Evolutionary conservation across 2,888 invertebrate species (phyloP), one percentile per base, ranked within the genome.

Genomic region (Arge pagana): DNA sequence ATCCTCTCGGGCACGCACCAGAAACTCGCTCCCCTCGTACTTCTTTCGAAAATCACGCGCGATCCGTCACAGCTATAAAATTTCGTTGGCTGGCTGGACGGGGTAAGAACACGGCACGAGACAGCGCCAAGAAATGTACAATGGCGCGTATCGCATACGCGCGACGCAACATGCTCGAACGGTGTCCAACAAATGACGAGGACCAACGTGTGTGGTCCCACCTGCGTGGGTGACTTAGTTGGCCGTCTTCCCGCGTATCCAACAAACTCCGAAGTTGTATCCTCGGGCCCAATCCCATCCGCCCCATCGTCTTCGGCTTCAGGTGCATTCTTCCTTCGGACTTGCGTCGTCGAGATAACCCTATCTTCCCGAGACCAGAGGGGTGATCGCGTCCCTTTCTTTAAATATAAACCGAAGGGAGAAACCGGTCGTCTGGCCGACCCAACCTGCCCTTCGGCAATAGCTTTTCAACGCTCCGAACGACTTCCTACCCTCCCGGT

Each of bases 201-300:
- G 66, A 66, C 66, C 72, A 56, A 69, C 70, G 72, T 72, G 75
- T 74, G 75, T 74, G 74, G 75, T 70, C 72, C 66, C 66, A 67
- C 67, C 65, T 66, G 71, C 71, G 74, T 69, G 71, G 70, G 73
- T 65, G 74, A 65, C 60, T 64, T 58, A 56, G 33, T 31, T 45
- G 13, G 30, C 19, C 30, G 42, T n/a, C 23, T 15, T 42, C 24
- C 23, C 28, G n/a, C n/a, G n/a, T n/a, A n/a, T n/a, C n/a, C n/a
- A n/a, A n/a, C n/a, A n/a, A n/a, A n/a, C n/a, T n/a, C n/a, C n/a
- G n/a, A n/a, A n/a, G n/a, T n/a, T n/a, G n/a, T n/a, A n/a, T n/a
- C n/a, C n/a, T n/a, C n/a, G n/a, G n/a, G n/a, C n/a, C n/a, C n/a
- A n/a, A n/a, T n/a, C n/a, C n/a, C n/a, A n/a, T n/a, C n/a, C n/a